Evolutionary conservation across 2,797 vertebrate species (phyloP).

Genomic region (Garrulus glandarius): DNA sequence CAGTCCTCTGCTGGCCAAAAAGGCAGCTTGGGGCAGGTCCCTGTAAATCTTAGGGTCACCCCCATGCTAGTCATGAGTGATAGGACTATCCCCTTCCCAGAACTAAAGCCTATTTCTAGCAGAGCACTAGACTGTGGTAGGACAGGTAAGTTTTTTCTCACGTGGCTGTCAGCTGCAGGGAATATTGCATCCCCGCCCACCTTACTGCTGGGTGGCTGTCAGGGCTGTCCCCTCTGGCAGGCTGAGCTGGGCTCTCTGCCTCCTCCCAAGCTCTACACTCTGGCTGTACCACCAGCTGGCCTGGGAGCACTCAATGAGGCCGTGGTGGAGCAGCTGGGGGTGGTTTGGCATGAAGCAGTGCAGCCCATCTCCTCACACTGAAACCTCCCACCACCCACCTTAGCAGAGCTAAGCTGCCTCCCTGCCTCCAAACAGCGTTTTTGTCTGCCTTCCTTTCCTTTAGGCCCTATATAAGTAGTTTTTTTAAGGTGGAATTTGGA

Average conservation of each 20-base stretch:
- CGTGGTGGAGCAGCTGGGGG: not conserved
- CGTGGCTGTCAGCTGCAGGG: not conserved
- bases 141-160: not conserved
- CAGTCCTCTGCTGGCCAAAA: fast-evolving
- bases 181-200: not conserved
- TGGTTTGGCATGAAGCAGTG: not conserved
- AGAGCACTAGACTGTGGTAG: not conserved
- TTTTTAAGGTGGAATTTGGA: not conserved
- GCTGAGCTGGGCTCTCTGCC: not conserved
- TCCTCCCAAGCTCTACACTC: not conserved
- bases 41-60: not conserved
- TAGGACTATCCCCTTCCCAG: not conserved
- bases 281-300: not conserved
- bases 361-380: fast-evolving
- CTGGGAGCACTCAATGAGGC: not conserved
- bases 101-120: not conserved
- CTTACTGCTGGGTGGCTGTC: not conserved
- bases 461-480: not conserved
- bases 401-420: not conserved
- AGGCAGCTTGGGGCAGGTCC: not conserved
- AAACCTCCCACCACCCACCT: not conserved
- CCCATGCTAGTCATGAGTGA: not conserved
- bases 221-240: not conserved
- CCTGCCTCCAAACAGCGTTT: not conserved
- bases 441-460: not conserved